Conservation (phyloP, 2,888 invertebrate species). For the Amaurobius ferox region DNA sequence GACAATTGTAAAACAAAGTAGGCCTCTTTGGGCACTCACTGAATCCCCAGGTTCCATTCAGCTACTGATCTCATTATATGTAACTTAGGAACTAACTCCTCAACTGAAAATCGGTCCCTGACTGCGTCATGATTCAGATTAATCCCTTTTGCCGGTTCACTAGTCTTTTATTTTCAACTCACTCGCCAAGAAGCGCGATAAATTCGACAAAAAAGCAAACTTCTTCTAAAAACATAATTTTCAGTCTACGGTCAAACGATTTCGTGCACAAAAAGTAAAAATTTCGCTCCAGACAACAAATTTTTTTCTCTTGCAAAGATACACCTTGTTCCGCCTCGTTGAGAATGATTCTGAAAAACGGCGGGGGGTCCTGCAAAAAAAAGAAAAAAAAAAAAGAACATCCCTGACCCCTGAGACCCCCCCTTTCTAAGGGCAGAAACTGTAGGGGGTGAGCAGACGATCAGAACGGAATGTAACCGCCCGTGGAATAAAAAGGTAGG, state of each 20-base stretch:
- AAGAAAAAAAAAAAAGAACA: neutral
- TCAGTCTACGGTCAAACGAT: constrained; percentile 15
- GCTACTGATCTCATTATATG: no score
- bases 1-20: no score
- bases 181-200: neutral
- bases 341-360: constrained; percentile 49
- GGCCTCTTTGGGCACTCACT: no score
- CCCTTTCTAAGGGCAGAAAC: constrained; percentile 2
- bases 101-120: no score
- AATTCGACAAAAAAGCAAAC: neutral
- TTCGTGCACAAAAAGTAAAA: neutral
- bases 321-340: constrained; percentile 47
- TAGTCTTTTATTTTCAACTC: neutral
- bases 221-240: neutral
- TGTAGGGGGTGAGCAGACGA: constrained; percentile 6
- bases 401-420: constrained; percentile 10
- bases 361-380: constrained; percentile 30
- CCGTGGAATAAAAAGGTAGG: constrained; percentile 1
- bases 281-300: constrained; percentile 12
- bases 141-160: no score
- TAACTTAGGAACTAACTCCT: no score
- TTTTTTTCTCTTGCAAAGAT: constrained; percentile 32
- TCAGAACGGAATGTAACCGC: constrained; percentile 12
- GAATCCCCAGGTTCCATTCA: no score
- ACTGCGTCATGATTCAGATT: no score